Conservation (phyloP, 2,113 vertebrate genomes). For the Pipa parva region DNA sequence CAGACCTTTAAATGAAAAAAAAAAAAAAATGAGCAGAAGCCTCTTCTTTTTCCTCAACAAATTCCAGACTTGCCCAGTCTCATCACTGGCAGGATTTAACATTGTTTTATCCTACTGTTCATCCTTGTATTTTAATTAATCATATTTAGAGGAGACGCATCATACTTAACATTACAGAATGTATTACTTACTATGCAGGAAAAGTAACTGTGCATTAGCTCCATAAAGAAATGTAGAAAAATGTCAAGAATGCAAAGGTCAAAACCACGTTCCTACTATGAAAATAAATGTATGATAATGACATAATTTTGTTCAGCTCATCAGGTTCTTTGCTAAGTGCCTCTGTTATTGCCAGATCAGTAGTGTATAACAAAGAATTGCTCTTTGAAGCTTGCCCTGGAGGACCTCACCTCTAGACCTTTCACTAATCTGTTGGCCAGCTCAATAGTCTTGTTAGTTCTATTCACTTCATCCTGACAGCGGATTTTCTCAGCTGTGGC, state of each 20-base stretch:
- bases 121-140: constrained; percentile 52
- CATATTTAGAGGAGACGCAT: constrained; percentile 56
- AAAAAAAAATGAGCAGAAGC: too few species aligned
- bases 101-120: constrained; percentile 61
- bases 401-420: constrained; percentile 88
- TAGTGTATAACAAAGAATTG: constrained; percentile 75
- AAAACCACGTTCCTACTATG: constrained; percentile 75
- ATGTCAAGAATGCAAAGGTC: constrained; percentile 76
- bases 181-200: constrained; percentile 21
- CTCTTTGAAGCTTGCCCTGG: constrained; percentile 72
- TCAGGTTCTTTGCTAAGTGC: constrained; percentile 79
- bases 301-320: constrained; percentile 80
- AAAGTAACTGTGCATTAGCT: constrained; percentile 66
- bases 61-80: not conserved
- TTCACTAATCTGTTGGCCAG: constrained; percentile 92
- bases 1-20: too few species aligned
- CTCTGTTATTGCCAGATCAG: constrained; percentile 77
- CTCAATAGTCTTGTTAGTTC: constrained; percentile 91
- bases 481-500: constrained; percentile 84
- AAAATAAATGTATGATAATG: constrained; percentile 79
- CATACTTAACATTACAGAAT: constrained; percentile 34
- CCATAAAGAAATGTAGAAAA: constrained; percentile 52
- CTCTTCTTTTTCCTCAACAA: too few species aligned
- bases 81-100: constrained; percentile 55
- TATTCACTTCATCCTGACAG: constrained; percentile 89